These are phyloP conservation scores for Lepidurus arcticus DNA, from an alignment of 1,140 invertebrate species.

Conservation along the genomic window DNA sequence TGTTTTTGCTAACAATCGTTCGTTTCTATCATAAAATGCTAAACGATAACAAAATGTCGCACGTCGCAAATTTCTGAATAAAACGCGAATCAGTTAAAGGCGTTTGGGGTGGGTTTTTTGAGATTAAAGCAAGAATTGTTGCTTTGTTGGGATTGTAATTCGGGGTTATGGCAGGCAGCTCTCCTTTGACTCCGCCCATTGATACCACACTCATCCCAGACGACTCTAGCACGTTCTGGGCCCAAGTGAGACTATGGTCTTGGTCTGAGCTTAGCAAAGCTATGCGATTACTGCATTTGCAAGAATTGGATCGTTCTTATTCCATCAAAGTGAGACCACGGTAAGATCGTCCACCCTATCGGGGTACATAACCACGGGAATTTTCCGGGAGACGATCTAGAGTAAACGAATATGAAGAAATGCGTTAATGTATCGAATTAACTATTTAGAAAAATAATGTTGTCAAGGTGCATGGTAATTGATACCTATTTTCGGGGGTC, in stretches of 20 bases:
- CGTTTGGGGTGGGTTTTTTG: no score
- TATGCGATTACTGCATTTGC: slow-evolving; percentile 29
- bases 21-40: no score
- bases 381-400: background rate
- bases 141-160: slow-evolving; percentile 13
- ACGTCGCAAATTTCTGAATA: no score
- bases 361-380: background rate
- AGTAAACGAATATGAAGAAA: no score
- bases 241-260: slow-evolving; percentile 9
- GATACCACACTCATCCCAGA: background rate
- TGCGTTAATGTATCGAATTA: no score
- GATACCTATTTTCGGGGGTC: background rate
- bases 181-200: slow-evolving; percentile 16
- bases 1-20: no score
- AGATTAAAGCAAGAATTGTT: background rate
- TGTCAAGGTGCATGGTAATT: background rate
- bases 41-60: no score
- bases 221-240: background rate
- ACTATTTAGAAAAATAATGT: background rate
- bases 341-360: background rate
- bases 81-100: no score
- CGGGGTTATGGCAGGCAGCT: slow-evolving; percentile 25
- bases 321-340: slow-evolving; percentile 27
- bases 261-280: slow-evolving; percentile 18
- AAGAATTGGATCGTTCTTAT: slow-evolving; percentile 19